A percentile compares a stretch with the other conserved stretches of the same genome.
Evolutionary conservation across 2,113 vertebrate genomes (phyloP).

Genomic region (Oryzias celebensis): DNA sequence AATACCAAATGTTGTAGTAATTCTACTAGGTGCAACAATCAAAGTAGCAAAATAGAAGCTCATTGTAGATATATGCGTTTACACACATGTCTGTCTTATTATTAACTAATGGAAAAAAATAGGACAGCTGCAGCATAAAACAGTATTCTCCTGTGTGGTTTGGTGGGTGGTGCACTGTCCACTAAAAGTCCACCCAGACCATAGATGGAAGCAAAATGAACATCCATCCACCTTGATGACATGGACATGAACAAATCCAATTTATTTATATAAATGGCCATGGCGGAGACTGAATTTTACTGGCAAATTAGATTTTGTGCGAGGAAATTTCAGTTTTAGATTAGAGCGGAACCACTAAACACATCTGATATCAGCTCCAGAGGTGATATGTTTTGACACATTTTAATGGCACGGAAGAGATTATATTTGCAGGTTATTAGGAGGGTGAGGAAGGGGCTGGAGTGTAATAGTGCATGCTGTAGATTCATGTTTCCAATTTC

Average conservation of each 20-base stretch:
- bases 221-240: background rate
- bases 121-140: no score
- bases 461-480: slow-evolving; percentile 3
- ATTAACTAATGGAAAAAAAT: no score
- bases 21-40: no score
- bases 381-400: slow-evolving; percentile 13
- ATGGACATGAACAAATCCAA: slow-evolving; percentile 23
- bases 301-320: slow-evolving; percentile 24
- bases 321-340: slow-evolving; percentile 12
- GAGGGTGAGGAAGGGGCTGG: background rate
- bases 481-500: slow-evolving; percentile 14
- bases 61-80: no score
- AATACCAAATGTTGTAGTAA: no score
- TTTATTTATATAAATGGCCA: slow-evolving; percentile 17
- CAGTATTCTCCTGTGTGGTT: no score
- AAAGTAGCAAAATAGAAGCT: no score
- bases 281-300: slow-evolving; percentile 19
- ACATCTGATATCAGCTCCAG: slow-evolving; percentile 6
- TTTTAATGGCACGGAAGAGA: slow-evolving; percentile 9
- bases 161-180: background rate
- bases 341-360: slow-evolving; percentile 16
- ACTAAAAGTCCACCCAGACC: slow-evolving; percentile 6
- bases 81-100: no score
- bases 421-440: slow-evolving; percentile 9
- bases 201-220: slow-evolving; percentile 24